Conservation (phyloP, 1,140 invertebrate species). For the Lutraria rhynchaena region DNA sequence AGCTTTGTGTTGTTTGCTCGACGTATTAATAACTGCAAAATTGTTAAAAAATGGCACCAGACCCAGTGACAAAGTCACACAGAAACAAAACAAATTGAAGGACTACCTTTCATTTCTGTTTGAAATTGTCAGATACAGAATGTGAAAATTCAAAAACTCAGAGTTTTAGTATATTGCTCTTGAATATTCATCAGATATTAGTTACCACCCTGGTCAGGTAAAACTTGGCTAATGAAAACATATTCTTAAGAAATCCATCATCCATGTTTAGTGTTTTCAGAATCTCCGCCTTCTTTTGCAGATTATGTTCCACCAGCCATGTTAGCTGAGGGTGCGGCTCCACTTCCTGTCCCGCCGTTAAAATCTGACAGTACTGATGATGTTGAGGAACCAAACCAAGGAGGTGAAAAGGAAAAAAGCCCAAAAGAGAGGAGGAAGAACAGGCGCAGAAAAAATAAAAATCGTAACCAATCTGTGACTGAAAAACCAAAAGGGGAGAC, state of each 20-base stretch:
- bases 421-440: neutral
- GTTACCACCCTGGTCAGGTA: neutral
- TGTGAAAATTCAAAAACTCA: neutral
- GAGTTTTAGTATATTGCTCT: neutral
- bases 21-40: no score
- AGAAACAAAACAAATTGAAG: no score
- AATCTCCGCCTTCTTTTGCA: conserved; percentile 20
- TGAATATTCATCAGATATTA: neutral
- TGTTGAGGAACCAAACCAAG: neutral
- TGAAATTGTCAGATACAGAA: no score
- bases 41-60: no score
- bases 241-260: neutral
- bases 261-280: neutral
- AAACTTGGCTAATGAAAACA: neutral
- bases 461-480: neutral
- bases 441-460: conserved; percentile 16
- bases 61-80: no score
- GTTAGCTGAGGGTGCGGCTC: conserved; percentile 63
- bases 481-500: neutral
- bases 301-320: conserved; percentile 72
- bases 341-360: conserved; percentile 21
- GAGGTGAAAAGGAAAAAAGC: neutral
- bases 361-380: neutral
- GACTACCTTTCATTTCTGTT: no score
- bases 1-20: no score